These are phyloP conservation scores for Epinephelus malabaricus DNA, from an alignment of 2,797 vertebrate genomes.

Conservation along the genomic window DNA sequence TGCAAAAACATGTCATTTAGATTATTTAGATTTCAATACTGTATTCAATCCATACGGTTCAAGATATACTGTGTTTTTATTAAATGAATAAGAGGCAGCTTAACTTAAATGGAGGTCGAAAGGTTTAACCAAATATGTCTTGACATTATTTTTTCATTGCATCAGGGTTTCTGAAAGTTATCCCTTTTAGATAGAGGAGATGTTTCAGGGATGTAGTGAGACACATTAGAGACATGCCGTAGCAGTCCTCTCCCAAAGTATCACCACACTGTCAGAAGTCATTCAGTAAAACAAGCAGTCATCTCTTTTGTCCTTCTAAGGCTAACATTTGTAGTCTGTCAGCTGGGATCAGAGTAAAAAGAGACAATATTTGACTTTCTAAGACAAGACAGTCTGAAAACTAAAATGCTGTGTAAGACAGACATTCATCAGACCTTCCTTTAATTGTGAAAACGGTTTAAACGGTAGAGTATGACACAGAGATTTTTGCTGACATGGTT, in stretches of 20 bases:
- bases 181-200: background rate
- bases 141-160: background rate
- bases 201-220: background rate
- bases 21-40: background rate
- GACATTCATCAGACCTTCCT: background rate
- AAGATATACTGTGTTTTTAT: background rate
- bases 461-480: too few relatives aligned
- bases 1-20: background rate
- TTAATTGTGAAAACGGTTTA: background rate
- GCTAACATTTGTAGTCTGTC: constrained; percentile 34
- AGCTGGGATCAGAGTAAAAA: constrained; percentile 22
- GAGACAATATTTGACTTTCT: background rate
- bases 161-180: background rate
- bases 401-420: too few relatives aligned
- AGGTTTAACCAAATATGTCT: background rate
- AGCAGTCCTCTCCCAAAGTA: background rate
- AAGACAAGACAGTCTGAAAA: background rate
- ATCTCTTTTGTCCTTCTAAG: constrained; percentile 32
- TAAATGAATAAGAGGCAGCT: background rate
- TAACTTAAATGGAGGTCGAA: too few relatives aligned
- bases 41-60: background rate
- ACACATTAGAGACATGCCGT: constrained; percentile 15
- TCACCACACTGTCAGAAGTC: constrained; percentile 38
- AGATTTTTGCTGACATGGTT: background rate
- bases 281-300: constrained; percentile 21